Evolutionary conservation across 2,797 vertebrate genomes (phyloP), one percentile per base, ranked within the genome.

Genomic region (Adrianichthys oophorus): DNA sequence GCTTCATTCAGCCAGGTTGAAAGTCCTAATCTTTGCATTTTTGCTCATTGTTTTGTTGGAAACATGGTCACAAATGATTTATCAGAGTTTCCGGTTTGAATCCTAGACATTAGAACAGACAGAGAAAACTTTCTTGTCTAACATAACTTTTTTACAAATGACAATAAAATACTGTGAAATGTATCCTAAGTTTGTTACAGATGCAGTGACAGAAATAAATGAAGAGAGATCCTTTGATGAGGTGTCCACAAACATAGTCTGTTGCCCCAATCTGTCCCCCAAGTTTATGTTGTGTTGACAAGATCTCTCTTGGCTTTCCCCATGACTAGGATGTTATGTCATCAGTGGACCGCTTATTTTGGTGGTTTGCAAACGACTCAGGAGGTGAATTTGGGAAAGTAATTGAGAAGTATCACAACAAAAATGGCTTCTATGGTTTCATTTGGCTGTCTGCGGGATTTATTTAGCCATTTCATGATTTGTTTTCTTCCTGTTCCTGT

Each of bases 241-340:
- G 17, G 37, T 52, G 60, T 57, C 45, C 46, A 54, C 62, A 45
- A 62, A 53, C 66, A 62, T 75, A 19, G 50, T 60, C 65, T 67
- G 64, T 45, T 57, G 26, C 52, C 41, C 45, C 42, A 4, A 3
- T 70, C 76, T 78, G 73, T 77, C 65, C 52, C 40, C 50, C 21
- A 54, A 68, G 59, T 64, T 80, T 62, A 74, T 64, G 40, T 51
- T 60, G 55, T 58, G 64, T 21, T 67, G 79, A 82, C 68, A 53
- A 67, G 75, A 80, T 73, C 70, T 65, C 40, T 26, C 17, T 48
- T 65, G 76, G 62, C 74, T 65, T 69, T 65, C 64, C 60, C 64
- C 4, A 48, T 62, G 51, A 72, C 62, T 52, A 63, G 56, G 68
- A 59, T 72, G 65, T 76, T 48, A 70, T 72, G 52, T 79, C 74